Evolutionary conservation across 2,797 vertebrate genomes (phyloP).

Genomic region (Spatula clypeata): DNA sequence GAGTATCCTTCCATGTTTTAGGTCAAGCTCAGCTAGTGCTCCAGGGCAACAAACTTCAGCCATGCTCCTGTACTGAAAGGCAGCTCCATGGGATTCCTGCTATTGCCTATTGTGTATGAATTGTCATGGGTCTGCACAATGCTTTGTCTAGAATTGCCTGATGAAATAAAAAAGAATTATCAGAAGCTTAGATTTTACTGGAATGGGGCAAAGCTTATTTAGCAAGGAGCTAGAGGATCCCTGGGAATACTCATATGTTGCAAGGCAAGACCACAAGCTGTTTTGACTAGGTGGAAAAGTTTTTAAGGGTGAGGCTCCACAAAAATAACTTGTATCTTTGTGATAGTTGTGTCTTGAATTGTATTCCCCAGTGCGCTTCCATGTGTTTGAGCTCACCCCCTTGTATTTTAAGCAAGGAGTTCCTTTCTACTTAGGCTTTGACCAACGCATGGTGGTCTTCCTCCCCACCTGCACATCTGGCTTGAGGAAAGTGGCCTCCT

Average conservation of each 20-base stretch:
- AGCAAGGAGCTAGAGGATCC: neutral
- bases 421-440: neutral
- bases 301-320: neutral
- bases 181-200: neutral
- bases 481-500: constrained; percentile 28
- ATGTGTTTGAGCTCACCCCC: neutral
- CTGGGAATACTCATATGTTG: neutral
- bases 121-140: neutral
- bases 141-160: neutral
- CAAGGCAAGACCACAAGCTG: neutral
- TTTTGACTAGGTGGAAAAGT: neutral
- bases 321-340: neutral
- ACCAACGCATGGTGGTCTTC: neutral
- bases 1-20: neutral
- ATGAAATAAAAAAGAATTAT: neutral
- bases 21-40: neutral
- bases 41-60: neutral
- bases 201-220: neutral
- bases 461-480: neutral
- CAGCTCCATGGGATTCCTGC: neutral
- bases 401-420: neutral
- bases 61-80: neutral
- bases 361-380: neutral
- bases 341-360: neutral
- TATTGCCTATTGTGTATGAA: neutral